phyloP scores from a whole-genome alignment of 2,797 vertebrate genomes.

The Mus spretus region DNA sequence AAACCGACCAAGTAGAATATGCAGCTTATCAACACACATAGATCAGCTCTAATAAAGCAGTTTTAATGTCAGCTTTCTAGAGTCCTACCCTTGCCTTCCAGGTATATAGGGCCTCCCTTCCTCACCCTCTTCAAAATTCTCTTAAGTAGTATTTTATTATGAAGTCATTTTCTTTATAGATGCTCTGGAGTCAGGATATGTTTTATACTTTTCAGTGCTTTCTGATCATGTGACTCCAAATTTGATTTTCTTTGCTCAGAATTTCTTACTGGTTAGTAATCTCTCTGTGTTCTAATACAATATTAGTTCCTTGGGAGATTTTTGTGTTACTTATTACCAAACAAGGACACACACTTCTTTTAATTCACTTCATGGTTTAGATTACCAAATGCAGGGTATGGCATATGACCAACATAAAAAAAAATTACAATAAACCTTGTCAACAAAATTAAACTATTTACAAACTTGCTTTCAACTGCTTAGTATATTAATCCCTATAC shows the following conservation, averaged over 20 bases:
- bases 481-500: not conserved
- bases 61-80: not conserved
- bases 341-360: not conserved
- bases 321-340: slow-evolving; percentile 1
- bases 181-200: not conserved
- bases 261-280: not conserved
- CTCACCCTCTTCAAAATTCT: not conserved
- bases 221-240: slow-evolving; percentile 39
- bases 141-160: slow-evolving; percentile 11
- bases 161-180: not conserved
- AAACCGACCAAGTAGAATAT: not conserved
- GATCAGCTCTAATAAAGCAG: not conserved
- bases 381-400: not conserved
- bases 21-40: not conserved
- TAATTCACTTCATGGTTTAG: not conserved
- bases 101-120: not conserved
- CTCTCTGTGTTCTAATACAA: not conserved
- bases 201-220: not conserved
- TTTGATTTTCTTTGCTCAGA: slow-evolving; percentile 10
- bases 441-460: not conserved
- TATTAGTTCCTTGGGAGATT: not conserved
- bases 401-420: not conserved
- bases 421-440: slow-evolving; percentile 17
- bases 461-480: not conserved
- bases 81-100: not conserved